phyloP scores from a whole-genome alignment of 2,113 vertebrate genomes.

The Phylloscopus whistleri region DNA sequence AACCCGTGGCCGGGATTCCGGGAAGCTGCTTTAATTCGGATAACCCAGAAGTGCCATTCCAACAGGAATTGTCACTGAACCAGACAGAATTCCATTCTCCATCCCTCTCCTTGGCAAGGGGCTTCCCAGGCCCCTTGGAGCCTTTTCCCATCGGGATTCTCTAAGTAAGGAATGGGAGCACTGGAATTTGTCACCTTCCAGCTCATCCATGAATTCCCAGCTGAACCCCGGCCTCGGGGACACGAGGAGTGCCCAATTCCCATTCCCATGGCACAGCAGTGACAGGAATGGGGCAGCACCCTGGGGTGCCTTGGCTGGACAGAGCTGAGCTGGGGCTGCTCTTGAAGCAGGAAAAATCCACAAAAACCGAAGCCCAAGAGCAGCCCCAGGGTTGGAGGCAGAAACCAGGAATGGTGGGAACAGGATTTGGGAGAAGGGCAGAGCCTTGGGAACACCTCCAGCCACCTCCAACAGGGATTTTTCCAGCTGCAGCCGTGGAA shows the following conservation, averaged over 20 bases:
- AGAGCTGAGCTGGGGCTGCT: background rate
- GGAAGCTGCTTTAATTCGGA: background rate
- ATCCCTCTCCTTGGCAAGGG: background rate
- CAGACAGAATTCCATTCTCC: background rate
- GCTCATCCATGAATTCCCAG: background rate
- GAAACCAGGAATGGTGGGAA: background rate
- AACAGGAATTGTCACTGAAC: background rate
- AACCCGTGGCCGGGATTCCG: background rate
- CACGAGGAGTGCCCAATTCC: background rate
- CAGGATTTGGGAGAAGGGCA: background rate
- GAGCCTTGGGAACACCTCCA: background rate
- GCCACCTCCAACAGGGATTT: background rate
- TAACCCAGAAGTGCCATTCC: background rate
- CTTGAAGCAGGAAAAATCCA: background rate
- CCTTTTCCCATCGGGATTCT: background rate
- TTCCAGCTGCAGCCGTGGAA: background rate
- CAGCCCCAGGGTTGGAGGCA: background rate
- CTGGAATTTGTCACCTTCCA: background rate
- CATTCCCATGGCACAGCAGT: background rate
- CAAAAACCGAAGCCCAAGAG: background rate
- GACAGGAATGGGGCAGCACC: background rate
- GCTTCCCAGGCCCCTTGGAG: accelerated
- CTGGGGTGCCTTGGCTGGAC: background rate
- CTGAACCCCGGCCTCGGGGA: accelerated
- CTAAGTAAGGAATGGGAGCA: background rate